Conservation (phyloP, 1,140 invertebrate species). For the Zaprionus ornatus region DNA sequence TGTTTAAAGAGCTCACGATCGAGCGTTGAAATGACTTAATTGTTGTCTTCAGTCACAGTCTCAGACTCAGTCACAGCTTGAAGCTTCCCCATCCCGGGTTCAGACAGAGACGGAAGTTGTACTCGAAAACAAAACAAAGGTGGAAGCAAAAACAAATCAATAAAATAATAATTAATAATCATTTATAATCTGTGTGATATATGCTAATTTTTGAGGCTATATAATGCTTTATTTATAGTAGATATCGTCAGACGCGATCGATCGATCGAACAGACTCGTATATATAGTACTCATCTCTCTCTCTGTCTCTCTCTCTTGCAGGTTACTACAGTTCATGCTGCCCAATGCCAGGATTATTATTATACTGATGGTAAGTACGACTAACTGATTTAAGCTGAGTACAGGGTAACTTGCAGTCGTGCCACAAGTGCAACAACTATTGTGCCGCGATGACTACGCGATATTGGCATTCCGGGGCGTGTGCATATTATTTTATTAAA, state of each 20-base stretch:
- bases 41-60: slow-evolving; percentile 34
- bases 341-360: slow-evolving; percentile 81
- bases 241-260: slow-evolving; percentile 56
- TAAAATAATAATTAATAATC: slow-evolving; percentile 68
- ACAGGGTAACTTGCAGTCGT: slow-evolving; percentile 14
- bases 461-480: slow-evolving; percentile 30
- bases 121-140: slow-evolving; percentile 18
- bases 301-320: slow-evolving; percentile 49
- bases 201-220: slow-evolving; percentile 62
- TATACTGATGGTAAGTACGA: slow-evolving; percentile 75
- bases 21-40: slow-evolving; percentile 62
- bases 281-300: slow-evolving; percentile 40
- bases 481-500: slow-evolving; percentile 38
- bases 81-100: slow-evolving; percentile 14
- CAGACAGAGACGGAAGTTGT: slow-evolving; percentile 63
- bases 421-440: neutral
- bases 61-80: too few relatives aligned
- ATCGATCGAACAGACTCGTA: slow-evolving; percentile 7
- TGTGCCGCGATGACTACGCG: slow-evolving; percentile 12
- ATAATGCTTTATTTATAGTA: slow-evolving; percentile 61
- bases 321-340: slow-evolving; percentile 83
- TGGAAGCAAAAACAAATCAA: slow-evolving; percentile 62
- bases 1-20: slow-evolving; percentile 69
- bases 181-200: slow-evolving; percentile 71
- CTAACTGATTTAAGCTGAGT: neutral